Evolutionary conservation across 2,797 vertebrate species (phyloP), one percentile per base, ranked within the genome.

Genomic region (Acropternis orthonyx): DNA sequence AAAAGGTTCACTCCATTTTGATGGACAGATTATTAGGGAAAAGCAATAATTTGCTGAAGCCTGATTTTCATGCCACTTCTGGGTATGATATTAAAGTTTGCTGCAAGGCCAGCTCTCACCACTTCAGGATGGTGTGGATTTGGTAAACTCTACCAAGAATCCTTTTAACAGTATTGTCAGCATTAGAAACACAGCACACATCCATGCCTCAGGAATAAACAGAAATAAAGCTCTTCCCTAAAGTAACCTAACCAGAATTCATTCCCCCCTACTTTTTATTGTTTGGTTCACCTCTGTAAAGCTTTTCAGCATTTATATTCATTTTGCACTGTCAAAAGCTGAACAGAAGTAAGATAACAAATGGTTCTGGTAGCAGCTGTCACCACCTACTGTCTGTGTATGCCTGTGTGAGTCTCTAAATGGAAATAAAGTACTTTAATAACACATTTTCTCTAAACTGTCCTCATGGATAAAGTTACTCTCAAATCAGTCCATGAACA

Each of bases 381-480:
- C 96, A 97, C 95, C 68, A 94, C 96, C 95, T 95, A 95, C 94
- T 96, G 95, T 95, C 94, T 95, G 91, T 90, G 86, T 94, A 93
- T 96, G 95, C 95, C 93, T 96, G 91, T 90, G 88, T 94, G 95
- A 96, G 94, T 93, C 92, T 93, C 94, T 96, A 96, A 97, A 97
- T 97, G 97, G 92, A 94, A 97, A 96, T 94, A 96, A 97, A 97
- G 95, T 94, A 93, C 95, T 97, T 96, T 96, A 97, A 97, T 96
- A 96, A 96, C 95, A 97, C 92, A 86, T 87, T 96, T 93, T 96
- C 96, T 95, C 90, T 84, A 89, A 95, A 94, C 74, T 74, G 82
- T 95, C 89, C 85, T 92, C 94, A 88, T 59, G 93, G 93, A 95
- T 89, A 90, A 93, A 95, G 89, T 93, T 93, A 80, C 81, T 89